phyloP scores from a whole-genome alignment of 1,140 invertebrate genomes.

The Micrasema longulum region DNA sequence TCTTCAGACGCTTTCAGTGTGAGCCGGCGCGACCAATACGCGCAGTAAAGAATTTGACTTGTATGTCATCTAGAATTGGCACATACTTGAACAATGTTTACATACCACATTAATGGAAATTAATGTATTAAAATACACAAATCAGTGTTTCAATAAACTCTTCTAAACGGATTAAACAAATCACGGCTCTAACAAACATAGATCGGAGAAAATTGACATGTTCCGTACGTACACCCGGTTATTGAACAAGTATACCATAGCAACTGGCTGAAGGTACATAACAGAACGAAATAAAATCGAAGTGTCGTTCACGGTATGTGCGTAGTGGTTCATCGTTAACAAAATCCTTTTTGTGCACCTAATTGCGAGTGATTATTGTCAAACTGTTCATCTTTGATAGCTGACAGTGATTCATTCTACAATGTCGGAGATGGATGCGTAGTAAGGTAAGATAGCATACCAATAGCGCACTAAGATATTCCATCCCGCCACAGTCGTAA shows the following conservation, averaged over 20 bases:
- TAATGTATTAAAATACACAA: background rate
- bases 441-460: slow-evolving; percentile 31
- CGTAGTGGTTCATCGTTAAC: slow-evolving; percentile 22
- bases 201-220: slow-evolving; percentile 9
- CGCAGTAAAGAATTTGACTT: slow-evolving; percentile 33
- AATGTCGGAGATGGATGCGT: slow-evolving; percentile 34
- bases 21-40: slow-evolving; percentile 10
- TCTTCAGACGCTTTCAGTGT: background rate
- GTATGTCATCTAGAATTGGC: slow-evolving; percentile 34
- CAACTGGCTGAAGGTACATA: slow-evolving; percentile 32
- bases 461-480: slow-evolving; percentile 2
- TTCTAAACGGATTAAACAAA: too few relatives aligned
- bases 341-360: slow-evolving; percentile 41
- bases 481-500: too few relatives aligned
- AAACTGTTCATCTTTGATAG: slow-evolving; percentile 19
- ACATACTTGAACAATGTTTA: slow-evolving; percentile 38
- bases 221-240: too few relatives aligned
- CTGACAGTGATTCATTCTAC: slow-evolving; percentile 37
- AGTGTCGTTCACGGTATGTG: slow-evolving; percentile 34
- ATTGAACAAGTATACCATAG: slow-evolving; percentile 25
- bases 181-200: too few relatives aligned
- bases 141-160: too few relatives aligned
- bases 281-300: slow-evolving; percentile 40
- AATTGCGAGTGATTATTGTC: slow-evolving; percentile 28
- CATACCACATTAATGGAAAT: slow-evolving; percentile 17